Evolutionary conservation across 2,797 vertebrate species (phyloP).

Genomic region (Tauraco hartlaubi): DNA sequence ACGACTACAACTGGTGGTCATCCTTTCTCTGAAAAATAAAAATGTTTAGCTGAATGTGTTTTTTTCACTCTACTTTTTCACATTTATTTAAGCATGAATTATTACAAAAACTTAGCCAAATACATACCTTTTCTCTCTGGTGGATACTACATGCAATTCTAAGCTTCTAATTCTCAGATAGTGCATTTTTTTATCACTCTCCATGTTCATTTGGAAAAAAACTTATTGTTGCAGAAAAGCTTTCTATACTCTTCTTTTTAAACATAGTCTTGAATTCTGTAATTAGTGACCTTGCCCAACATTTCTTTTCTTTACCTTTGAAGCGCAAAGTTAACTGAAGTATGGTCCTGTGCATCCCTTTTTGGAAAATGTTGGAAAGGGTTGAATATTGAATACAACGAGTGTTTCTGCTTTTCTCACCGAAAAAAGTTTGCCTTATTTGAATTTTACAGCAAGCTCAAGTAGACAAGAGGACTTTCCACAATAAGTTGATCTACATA

Average conservation of each 20-base stretch:
- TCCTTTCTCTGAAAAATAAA: not conserved
- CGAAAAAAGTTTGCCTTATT: not conserved
- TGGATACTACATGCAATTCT: not conserved
- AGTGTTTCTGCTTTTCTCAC: not conserved
- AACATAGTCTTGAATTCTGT: not conserved
- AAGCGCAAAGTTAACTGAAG: not conserved
- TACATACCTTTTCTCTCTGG: not conserved
- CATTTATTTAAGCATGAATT: not conserved
- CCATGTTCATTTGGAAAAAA: not conserved
- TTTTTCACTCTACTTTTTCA: not conserved
- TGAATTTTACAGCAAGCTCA: not conserved
- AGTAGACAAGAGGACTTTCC: not conserved
- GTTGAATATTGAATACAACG: not conserved
- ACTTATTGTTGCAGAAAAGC: not conserved
- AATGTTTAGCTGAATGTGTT: not conserved
- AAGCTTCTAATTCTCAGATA: not conserved
- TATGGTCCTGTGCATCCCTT: not conserved
- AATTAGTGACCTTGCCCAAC: not conserved
- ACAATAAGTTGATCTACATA: not conserved
- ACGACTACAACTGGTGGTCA: not conserved
- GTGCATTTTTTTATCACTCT: not conserved
- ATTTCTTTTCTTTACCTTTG: not conserved
- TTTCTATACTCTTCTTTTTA: not conserved
- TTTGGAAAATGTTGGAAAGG: not conserved
- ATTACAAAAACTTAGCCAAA: not conserved